A percentile compares a stretch with the other conserved stretches of the same genome.
Conservation (phyloP, 2,888 invertebrate genomes). For the Clivina fossor region DNA sequence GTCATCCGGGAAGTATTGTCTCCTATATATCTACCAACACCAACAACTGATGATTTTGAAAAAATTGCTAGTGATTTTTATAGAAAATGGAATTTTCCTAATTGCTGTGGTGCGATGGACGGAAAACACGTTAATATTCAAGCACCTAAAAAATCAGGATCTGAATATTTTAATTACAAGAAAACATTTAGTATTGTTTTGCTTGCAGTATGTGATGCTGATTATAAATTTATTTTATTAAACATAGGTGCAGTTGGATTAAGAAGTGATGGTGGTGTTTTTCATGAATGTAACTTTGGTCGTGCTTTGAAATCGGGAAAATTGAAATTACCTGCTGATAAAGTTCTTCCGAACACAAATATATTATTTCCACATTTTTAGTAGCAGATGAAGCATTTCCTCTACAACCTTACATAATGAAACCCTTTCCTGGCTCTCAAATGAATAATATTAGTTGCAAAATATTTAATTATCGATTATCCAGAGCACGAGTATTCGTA, state of each 20-base stretch:
- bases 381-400: conserved; percentile 27
- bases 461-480: conserved; percentile 39
- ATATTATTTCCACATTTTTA: conserved; percentile 30
- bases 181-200: too few relatives aligned
- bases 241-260: conserved; percentile 36
- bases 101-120: conserved; percentile 9
- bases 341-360: conserved; percentile 16
- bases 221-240: conserved; percentile 32
- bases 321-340: conserved; percentile 34
- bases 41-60: conserved; percentile 10
- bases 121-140: conserved; percentile 22
- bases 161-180: conserved; percentile 22
- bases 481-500: too few relatives aligned
- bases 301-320: conserved; percentile 5
- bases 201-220: conserved; percentile 37
- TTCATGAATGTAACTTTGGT: conserved; percentile 30
- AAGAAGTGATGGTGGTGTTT: conserved; percentile 35
- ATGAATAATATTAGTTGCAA: conserved; percentile 31
- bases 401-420: conserved; percentile 33
- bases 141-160: conserved; percentile 13
- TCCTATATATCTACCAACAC: conserved; percentile 8
- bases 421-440: conserved; percentile 35
- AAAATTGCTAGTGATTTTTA: conserved; percentile 16
- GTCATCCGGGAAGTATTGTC: conserved; percentile 7
- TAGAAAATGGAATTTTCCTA: background rate